These are phyloP conservation scores for Schizaphis graminum DNA, from an alignment of 2,888 invertebrate species.

Conservation along the genomic window DNA sequence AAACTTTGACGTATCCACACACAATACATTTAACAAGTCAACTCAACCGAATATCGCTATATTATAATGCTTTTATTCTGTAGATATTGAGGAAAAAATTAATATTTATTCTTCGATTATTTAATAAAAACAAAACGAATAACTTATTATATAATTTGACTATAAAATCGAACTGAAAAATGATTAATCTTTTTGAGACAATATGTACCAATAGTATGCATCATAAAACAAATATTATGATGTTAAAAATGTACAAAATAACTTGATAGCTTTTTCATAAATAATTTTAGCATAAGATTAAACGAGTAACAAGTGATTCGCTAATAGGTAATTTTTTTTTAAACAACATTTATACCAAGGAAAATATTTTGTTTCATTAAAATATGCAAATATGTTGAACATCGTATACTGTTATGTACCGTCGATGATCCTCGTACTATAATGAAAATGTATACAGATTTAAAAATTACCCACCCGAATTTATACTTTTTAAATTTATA, in stretches of 20 bases:
- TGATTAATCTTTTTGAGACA: not conserved
- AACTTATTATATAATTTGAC: not conserved
- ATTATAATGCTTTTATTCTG: conserved; percentile 23
- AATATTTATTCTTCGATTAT: conserved; percentile 9
- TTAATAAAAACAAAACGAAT: conserved; percentile 35
- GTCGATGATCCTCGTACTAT: not conserved
- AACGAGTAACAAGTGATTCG: not conserved
- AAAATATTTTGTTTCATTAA: conserved; percentile 37
- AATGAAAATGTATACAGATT: conserved; percentile 8
- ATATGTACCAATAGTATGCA: not conserved
- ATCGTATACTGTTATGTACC: not conserved
- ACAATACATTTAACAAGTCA: conserved; percentile 11
- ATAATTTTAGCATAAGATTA: not conserved
- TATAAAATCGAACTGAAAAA: not conserved
- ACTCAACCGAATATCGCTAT: conserved; percentile 1
- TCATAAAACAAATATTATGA: not conserved
- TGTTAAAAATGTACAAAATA: not conserved
- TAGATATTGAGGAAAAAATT: not conserved
- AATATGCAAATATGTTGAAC: conserved; percentile 22
- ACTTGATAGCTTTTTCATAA: not conserved
- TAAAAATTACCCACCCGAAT: not conserved
- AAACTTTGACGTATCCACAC: conserved; percentile 39
- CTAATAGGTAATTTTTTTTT: not conserved
- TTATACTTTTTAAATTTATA: conserved; percentile 17
- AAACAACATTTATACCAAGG: not conserved